These are phyloP conservation scores for Petrocephalus sullivani DNA, from an alignment of 2,797 vertebrate genomes.

Conservation along the genomic window DNA sequence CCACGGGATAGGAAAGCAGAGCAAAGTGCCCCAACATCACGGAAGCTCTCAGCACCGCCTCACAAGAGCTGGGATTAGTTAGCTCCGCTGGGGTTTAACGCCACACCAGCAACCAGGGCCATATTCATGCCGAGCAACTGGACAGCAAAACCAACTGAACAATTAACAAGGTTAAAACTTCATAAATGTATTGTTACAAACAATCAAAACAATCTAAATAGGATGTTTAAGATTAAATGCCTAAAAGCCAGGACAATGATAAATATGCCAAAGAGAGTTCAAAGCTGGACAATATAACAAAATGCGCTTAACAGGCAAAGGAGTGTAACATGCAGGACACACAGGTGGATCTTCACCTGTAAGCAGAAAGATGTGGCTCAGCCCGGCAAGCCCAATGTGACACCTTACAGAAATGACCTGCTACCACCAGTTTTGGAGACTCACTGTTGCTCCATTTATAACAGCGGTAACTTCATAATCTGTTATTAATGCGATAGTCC, in stretches of 20 bases:
- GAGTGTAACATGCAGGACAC: too few species aligned
- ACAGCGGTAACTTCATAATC: not conserved
- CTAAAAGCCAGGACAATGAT: not conserved
- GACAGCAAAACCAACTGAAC: not conserved
- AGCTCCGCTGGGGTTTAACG: not conserved
- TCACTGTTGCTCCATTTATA: not conserved
- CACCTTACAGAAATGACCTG: not conserved
- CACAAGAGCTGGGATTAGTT: not conserved
- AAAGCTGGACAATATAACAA: not conserved
- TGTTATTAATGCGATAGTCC: not conserved
- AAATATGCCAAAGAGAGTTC: not conserved
- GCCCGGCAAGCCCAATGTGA: not conserved
- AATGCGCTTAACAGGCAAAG: too few species aligned
- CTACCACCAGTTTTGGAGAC: not conserved
- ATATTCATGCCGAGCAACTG: not conserved
- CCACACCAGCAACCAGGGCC: not conserved
- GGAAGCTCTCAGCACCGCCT: not conserved
- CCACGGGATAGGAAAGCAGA: not conserved
- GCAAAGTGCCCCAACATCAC: not conserved
- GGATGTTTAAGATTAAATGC: not conserved
- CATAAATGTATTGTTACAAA: not conserved
- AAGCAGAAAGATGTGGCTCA: not conserved
- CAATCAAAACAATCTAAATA: not conserved
- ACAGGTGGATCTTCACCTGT: too few species aligned
- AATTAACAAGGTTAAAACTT: not conserved